Percentiles rank a stretch among this genome's conserved stretches.
Conservation (phyloP, 2,888 invertebrate species). For the Ferrisia virgata region DNA sequence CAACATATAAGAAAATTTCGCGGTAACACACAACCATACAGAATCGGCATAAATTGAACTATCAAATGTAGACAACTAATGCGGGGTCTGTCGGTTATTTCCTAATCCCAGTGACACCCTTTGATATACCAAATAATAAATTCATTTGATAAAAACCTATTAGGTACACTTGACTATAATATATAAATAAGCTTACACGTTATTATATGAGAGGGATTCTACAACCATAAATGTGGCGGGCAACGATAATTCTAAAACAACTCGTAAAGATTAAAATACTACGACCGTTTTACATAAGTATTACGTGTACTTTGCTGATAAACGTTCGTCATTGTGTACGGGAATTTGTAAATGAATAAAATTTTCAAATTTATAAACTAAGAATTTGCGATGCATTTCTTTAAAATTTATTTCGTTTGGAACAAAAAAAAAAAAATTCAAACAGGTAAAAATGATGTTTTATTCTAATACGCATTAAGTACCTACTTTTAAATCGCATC, state of each 20-base stretch:
- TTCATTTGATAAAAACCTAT: constrained; percentile 29
- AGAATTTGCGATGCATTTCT: no score
- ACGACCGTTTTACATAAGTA: background rate
- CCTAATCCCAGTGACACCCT: constrained; percentile 25
- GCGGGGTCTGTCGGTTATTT: background rate
- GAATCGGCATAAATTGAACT: background rate
- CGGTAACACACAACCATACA: background rate
- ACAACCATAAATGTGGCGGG: background rate
- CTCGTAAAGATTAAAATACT: background rate
- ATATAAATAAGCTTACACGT: background rate
- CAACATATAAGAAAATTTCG: constrained; percentile 6
- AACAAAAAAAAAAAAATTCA: no score
- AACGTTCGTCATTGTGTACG: background rate
- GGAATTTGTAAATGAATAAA: no score
- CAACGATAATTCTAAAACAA: background rate
- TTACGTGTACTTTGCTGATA: background rate
- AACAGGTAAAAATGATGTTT: no score
- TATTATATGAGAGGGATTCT: background rate
- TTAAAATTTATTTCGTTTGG: no score
- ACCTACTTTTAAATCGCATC: no score
- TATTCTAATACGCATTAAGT: no score
- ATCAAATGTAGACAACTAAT: background rate
- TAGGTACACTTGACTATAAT: background rate
- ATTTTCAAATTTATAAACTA: no score
- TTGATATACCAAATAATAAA: constrained; percentile 6